These are phyloP conservation scores for Drosophila lacicola DNA, from an alignment of 2,888 invertebrate genomes.

Conservation along the genomic window DNA sequence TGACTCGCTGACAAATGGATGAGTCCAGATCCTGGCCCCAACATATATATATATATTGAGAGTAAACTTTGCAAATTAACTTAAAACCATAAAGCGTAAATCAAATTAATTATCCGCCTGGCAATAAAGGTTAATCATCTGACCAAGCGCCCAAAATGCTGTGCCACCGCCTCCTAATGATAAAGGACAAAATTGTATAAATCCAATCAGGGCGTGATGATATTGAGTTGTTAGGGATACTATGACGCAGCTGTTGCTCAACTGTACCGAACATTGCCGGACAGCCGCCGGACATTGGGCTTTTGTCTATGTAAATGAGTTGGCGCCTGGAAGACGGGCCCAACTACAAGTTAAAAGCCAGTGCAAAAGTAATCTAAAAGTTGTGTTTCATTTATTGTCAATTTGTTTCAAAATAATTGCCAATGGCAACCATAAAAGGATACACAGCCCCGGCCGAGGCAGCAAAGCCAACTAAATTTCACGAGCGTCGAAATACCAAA, in stretches of 20 bases:
- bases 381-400: slow-evolving; percentile 67
- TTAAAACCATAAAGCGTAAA: slow-evolving; percentile 55
- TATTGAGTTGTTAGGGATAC: no score
- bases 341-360: slow-evolving; percentile 16
- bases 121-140: slow-evolving; percentile 42
- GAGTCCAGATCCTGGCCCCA: no score
- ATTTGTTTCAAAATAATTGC: slow-evolving; percentile 68
- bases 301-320: slow-evolving; percentile 63
- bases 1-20: no score
- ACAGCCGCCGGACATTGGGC: slow-evolving; percentile 25
- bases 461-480: neutral
- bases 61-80: slow-evolving; percentile 52
- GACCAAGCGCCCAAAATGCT: neutral
- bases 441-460: neutral
- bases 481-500: neutral
- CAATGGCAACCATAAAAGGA: slow-evolving; percentile 43
- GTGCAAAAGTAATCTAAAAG: slow-evolving; percentile 64
- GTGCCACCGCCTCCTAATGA: slow-evolving; percentile 15
- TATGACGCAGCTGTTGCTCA: slow-evolving; percentile 58
- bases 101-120: slow-evolving; percentile 53
- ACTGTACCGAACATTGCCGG: slow-evolving; percentile 16
- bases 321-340: slow-evolving; percentile 49
- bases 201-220: slow-evolving; percentile 11
- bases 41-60: neutral
- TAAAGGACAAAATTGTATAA: slow-evolving; percentile 15